phyloP scores from a whole-genome alignment of 1,140 invertebrate genomes.

The Leptoteleia sp. region DNA sequence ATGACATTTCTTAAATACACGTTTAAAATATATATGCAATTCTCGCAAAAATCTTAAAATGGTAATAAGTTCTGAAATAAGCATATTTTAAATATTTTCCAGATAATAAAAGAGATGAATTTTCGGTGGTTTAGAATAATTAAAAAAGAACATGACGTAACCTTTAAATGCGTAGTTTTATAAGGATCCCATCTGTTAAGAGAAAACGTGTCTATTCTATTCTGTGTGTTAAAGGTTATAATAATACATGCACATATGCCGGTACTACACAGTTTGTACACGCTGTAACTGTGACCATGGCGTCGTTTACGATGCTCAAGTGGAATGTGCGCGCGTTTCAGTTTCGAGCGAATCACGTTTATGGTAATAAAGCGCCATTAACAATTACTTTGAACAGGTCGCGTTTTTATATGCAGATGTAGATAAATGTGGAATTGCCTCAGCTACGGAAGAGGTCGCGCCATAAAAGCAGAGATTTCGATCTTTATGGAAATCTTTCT shows the following conservation, averaged over 20 bases:
- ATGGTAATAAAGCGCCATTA: conserved; percentile 58
- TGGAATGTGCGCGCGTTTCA: conserved; percentile 57
- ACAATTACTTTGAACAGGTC: conserved; percentile 53
- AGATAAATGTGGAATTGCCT: conserved; percentile 45
- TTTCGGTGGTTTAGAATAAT: conserved; percentile 3
- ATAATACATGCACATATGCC: conserved; percentile 50
- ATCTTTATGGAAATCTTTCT: conserved; percentile 6
- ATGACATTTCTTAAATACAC: too few relatives aligned
- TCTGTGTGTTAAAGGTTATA: conserved; percentile 63
- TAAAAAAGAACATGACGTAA: background rate
- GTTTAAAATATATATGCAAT: too few relatives aligned
- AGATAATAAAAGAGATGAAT: background rate
- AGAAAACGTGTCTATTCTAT: conserved; percentile 59
- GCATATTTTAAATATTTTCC: background rate
- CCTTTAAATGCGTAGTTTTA: conserved; percentile 55
- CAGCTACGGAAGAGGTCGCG: conserved; percentile 1
- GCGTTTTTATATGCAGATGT: conserved; percentile 23
- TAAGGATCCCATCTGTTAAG: conserved; percentile 28
- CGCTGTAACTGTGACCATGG: conserved; percentile 56
- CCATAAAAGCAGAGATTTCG: background rate
- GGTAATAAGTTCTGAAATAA: too few relatives aligned
- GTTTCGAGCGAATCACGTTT: conserved; percentile 58
- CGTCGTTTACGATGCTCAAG: conserved; percentile 47
- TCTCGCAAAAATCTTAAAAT: too few relatives aligned
- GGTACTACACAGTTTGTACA: conserved; percentile 41